Conservation (phyloP, 2,797 vertebrate genomes). For the Intellagama lesueurii region DNA sequence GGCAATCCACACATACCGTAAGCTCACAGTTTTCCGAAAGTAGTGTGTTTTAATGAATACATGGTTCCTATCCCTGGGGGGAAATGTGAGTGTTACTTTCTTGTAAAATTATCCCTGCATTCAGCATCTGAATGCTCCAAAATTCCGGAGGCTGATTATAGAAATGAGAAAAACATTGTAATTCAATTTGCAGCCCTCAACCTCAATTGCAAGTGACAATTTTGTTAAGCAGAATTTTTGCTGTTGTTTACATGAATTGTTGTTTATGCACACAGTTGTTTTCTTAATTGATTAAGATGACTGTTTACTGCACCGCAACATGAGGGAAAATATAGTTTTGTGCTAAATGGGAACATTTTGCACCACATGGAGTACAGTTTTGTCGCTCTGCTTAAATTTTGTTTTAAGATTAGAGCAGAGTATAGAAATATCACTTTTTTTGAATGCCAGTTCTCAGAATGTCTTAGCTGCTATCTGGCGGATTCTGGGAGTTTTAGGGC, state of each 20-base stretch:
- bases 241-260: neutral
- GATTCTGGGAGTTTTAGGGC: no score
- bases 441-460: no score
- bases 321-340: constrained; percentile 2
- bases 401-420: neutral
- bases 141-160: constrained; percentile 17
- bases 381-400: constrained; percentile 31
- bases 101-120: constrained; percentile 5
- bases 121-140: constrained; percentile 9
- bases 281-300: constrained; percentile 32
- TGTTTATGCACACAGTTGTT: neutral
- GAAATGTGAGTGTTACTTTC: neutral
- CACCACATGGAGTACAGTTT: fast-evolving
- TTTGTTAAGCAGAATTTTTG: constrained; percentile 10
- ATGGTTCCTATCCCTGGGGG: neutral
- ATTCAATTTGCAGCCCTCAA: constrained; percentile 22
- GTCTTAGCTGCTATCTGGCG: no score
- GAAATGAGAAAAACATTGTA: constrained; percentile 29
- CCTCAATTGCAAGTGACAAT: constrained; percentile 1
- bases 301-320: constrained; percentile 5
- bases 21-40: neutral
- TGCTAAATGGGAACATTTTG: constrained; percentile 6
- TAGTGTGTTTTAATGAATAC: neutral
- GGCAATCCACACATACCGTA: neutral
- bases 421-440: no score